Base-by-base conservation (phyloP, 2,113 vertebrate genomes). In the Alligator sinensis region DNA sequence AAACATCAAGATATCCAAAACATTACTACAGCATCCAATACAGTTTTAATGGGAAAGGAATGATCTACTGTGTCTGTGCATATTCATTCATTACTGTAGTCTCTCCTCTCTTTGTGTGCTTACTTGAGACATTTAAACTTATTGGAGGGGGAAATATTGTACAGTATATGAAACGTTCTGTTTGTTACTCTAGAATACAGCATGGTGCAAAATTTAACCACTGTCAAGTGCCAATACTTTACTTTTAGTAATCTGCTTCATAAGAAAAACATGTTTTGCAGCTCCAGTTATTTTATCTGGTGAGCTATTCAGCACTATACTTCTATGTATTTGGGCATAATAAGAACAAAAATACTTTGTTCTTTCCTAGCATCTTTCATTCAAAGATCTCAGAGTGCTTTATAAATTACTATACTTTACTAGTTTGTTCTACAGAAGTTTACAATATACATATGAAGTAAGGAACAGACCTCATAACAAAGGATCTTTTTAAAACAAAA, bases 11-110 rank as follows among this genome's bases (percentile, higher is more conserved):
- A 63, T 81, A 91, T 91, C 83, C 82, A 92, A 94, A 92, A 95
- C 63, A 90, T 90, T 68, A 57, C 60, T 91, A 90, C 88, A 89
- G 78, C 75, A 85, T 94, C 72, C 88, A 93, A 84, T 97, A 89
- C 79, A 1, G 17, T 90, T 97, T 97, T 96, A 95, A 97, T 84
- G 88, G n/a, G 82, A 82, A 90, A 80, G 82, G 77, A 92, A 84
- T 87, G 87, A 95, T 94, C 93, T 95, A 93, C 83, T 84, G 19
- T 68, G 30, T 84, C 87, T 88, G 19, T 81, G 72, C 72, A 57
- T 89, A 91, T 75, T 86, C 30, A 80, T 90, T 94, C 89, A 76
- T 74, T 88, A 3, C 34, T 94, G 16, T 78, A 77, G 89, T 91
- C 89, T 87, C 4, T 28, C 84, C 80, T 96, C 91, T 92, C 89